Percentiles rank a stretch among this genome's conserved stretches.
Evolutionary conservation across 2,888 invertebrate species (phyloP).

Genomic region (Callosobruchus maculatus): DNA sequence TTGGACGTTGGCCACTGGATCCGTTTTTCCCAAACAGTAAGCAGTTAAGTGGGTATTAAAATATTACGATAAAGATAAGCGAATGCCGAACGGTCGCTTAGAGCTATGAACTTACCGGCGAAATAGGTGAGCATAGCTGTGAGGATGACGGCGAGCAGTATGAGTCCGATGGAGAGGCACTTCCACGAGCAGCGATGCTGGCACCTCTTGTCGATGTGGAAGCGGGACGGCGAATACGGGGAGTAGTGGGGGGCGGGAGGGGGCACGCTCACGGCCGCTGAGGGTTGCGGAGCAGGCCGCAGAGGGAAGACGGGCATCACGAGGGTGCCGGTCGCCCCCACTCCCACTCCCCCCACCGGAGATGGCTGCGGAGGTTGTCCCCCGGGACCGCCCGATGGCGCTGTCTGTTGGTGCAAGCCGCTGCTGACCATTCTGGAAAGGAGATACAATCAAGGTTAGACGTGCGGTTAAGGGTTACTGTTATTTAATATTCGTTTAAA

Average conservation of each 20-base stretch:
- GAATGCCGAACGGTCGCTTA: no score
- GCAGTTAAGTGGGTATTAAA: no score
- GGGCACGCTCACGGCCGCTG: slow-evolving; percentile 53
- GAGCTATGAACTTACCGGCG: slow-evolving; percentile 78
- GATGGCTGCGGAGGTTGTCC: slow-evolving; percentile 54
- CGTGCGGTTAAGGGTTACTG: no score
- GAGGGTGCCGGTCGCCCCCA: slow-evolving; percentile 49
- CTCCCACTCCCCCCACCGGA: slow-evolving; percentile 24
- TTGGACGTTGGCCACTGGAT: no score
- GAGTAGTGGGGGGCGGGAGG: slow-evolving; percentile 75
- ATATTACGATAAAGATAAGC: no score
- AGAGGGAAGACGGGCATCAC: slow-evolving; percentile 88
- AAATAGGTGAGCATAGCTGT: slow-evolving; percentile 93
- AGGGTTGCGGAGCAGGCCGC: slow-evolving; percentile 53
- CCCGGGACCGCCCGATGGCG: slow-evolving; percentile 50
- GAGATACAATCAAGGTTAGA: slow-evolving; percentile 6
- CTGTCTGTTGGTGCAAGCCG: slow-evolving; percentile 54
- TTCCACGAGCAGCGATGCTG: slow-evolving; percentile 95
- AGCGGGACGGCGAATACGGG: slow-evolving; percentile 88
- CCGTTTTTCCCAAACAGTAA: no score
- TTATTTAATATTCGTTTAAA: no score
- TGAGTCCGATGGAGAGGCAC: slow-evolving; percentile 90
- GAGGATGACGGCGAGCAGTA: slow-evolving; percentile 84
- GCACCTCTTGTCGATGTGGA: slow-evolving; percentile 92
- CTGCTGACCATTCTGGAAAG: slow-evolving; percentile 52